Evolutionary conservation across 2,888 invertebrate species (phyloP).

Genomic region (Hoplodrina blanda): DNA sequence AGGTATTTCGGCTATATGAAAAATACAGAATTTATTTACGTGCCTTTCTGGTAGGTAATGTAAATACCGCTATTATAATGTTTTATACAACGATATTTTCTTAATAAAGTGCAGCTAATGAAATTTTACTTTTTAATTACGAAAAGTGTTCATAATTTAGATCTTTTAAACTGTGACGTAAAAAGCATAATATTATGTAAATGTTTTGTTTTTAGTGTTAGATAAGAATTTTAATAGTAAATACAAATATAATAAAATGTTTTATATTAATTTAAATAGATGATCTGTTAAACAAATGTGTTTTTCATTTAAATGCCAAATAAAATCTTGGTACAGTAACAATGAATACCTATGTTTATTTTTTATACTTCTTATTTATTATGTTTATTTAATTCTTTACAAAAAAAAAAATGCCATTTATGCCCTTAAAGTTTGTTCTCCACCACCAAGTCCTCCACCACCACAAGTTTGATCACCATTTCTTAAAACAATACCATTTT

Average conservation of each 20-base stretch:
- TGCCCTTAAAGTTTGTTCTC: neutral
- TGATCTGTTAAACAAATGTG: constrained; percentile 30
- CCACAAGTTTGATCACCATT: too few relatives aligned
- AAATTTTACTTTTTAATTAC: neutral
- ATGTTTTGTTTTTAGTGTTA: neutral
- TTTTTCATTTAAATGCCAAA: constrained; percentile 4
- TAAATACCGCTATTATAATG: neutral
- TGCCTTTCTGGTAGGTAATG: too few relatives aligned
- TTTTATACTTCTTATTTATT: too few relatives aligned
- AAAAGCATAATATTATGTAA: neutral
- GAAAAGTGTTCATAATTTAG: constrained; percentile 5
- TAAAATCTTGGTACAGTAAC: neutral
- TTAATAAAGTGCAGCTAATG: neutral
- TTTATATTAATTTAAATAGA: constrained; percentile 34
- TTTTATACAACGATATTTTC: neutral
- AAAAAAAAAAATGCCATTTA: neutral
- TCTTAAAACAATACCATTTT: too few relatives aligned
- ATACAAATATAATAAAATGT: neutral
- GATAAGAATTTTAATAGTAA: constrained; percentile 1
- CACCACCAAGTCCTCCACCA: too few relatives aligned
- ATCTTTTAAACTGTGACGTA: neutral
- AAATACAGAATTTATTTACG: too few relatives aligned
- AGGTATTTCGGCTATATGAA: too few relatives aligned
- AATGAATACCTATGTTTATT: too few relatives aligned
- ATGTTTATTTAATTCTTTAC: neutral